Conservation (phyloP, 2,797 vertebrate species). For the Pipistrellus kuhlii region DNA sequence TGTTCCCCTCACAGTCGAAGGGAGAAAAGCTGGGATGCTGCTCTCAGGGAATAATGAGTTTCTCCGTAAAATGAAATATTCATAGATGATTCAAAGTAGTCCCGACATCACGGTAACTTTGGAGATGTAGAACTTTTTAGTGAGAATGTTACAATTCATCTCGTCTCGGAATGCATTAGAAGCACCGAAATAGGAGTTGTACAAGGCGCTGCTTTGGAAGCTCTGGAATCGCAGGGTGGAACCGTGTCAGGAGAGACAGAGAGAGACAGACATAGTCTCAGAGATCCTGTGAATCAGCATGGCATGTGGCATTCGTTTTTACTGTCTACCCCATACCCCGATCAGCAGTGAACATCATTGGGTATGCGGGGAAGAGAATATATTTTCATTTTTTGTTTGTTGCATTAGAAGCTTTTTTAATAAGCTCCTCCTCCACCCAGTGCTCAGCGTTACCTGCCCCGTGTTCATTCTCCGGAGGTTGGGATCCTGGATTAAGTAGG, state of each 20-base stretch:
- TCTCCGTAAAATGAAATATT: conserved; percentile 21
- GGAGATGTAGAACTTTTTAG: conserved; percentile 27
- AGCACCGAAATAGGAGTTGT: background rate
- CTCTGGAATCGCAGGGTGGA: too few species aligned
- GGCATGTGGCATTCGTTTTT: too few species aligned
- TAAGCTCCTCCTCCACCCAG: background rate
- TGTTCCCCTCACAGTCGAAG: conserved; percentile 7
- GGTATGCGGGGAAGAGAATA: background rate
- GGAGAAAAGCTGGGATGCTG: background rate
- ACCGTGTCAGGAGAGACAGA: too few species aligned
- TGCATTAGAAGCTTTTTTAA: background rate
- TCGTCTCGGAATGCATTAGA: conserved; percentile 71
- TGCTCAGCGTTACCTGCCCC: background rate
- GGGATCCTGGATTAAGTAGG: background rate
- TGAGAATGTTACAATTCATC: conserved; percentile 54
- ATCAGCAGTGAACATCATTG: too few species aligned
- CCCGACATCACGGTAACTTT: conserved; percentile 16
- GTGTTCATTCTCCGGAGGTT: background rate
- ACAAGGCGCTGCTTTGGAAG: too few species aligned
- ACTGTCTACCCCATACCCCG: too few species aligned
- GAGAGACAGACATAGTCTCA: too few species aligned
- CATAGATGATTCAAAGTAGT: conserved; percentile 39
- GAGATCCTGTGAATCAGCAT: too few species aligned
- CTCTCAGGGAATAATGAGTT: conserved; percentile 9
- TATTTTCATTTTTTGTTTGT: background rate